Evolutionary conservation across 2,113 vertebrate genomes (phyloP).

Genomic region (Heptranchias perlo): DNA sequence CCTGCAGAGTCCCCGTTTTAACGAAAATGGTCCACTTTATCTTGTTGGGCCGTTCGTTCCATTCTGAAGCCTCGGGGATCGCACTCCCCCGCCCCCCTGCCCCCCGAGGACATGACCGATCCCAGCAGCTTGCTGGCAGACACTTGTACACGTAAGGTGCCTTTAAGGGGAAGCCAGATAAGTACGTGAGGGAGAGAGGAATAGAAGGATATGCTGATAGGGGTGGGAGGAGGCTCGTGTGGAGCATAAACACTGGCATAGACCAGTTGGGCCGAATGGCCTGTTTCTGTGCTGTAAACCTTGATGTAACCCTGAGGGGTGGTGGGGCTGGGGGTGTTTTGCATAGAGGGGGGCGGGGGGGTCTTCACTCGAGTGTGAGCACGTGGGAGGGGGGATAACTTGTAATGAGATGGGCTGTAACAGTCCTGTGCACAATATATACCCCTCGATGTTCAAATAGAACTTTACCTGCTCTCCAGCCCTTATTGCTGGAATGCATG

Average conservation of each 20-base stretch:
- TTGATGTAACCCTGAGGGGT: neutral
- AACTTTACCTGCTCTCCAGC: neutral
- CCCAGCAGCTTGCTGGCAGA: neutral
- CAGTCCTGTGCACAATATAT: no score
- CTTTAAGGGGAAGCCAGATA: neutral
- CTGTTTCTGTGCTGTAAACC: neutral
- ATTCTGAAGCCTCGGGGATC: neutral
- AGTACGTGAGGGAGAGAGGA: neutral
- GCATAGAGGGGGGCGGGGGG: no score
- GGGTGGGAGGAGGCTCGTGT: no score
- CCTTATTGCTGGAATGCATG: neutral
- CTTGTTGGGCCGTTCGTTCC: no score
- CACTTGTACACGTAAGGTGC: neutral
- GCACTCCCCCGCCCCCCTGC: no score
- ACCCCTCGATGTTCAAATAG: neutral
- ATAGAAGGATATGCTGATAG: neutral
- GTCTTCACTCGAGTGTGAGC: neutral
- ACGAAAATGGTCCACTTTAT: no score
- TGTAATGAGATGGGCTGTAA: no score
- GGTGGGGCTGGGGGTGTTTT: no score
- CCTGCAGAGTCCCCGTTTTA: neutral
- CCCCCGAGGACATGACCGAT: neutral
- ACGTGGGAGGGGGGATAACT: neutral
- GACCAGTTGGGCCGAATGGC: no score
- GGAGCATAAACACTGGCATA: no score